Conservation (phyloP, 2,888 invertebrate species). For the Polydrusus pterygomalis region DNA sequence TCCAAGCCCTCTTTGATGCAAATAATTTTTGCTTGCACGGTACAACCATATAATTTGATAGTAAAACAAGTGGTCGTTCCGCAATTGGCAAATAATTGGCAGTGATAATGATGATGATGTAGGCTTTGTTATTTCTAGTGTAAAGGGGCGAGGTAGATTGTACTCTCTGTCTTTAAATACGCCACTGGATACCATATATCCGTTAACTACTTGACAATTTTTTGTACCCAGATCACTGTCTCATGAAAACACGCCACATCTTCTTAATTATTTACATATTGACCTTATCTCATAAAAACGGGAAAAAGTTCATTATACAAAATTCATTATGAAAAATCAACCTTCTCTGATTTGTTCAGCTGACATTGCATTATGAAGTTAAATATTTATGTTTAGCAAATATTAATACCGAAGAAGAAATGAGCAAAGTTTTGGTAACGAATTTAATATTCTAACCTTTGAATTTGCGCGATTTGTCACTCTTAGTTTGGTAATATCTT, state of each 20-base stretch:
- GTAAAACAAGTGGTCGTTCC: too few relatives aligned
- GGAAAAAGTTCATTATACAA: background rate
- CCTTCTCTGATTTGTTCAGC: background rate
- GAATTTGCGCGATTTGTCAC: too few relatives aligned
- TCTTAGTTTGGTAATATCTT: too few relatives aligned
- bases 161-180: background rate
- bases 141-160: too few relatives aligned
- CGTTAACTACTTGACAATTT: background rate
- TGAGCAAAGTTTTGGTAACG: background rate
- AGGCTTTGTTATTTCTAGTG: too few relatives aligned
- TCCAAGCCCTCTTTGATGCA: too few relatives aligned
- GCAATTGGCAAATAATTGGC: too few relatives aligned
- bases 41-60: too few relatives aligned
- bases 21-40: too few relatives aligned
- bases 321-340: background rate
- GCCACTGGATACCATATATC: background rate
- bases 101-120: too few relatives aligned
- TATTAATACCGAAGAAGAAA: background rate
- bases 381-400: background rate
- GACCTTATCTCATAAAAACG: background rate
- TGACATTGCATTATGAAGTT: background rate
- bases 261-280: background rate
- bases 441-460: too few relatives aligned
- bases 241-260: background rate
- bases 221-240: background rate